Evolutionary conservation across 2,888 invertebrate genomes (phyloP), one percentile per base, ranked within the genome.

Genomic region (Athetis lepigone): DNA sequence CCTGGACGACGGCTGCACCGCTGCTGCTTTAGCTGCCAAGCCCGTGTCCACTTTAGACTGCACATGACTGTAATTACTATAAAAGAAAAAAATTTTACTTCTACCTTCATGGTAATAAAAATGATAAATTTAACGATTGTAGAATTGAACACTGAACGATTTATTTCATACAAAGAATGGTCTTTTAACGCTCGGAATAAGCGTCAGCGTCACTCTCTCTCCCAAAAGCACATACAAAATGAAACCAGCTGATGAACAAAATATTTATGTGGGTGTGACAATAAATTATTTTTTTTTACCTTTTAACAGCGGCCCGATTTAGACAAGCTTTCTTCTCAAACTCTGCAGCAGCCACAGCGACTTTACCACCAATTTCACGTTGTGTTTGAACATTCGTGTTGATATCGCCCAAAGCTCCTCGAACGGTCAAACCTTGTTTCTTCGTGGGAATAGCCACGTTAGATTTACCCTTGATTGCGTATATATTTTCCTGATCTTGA

Each of bases 21-120:
- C 45, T n/a, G 72, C 51, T 25, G 69, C 72, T 62, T 88, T 92
- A 18, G 63, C 75, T 4, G 88, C 77, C 25, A 91, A 83, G 2
- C 95, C 93, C 1, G 95, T 93, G 70, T 95, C 92, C 42, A 95
- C 84, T 80, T 94, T 95, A 0, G 95, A 93, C 67, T 91, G 92
- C 4, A 95, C 93, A 91, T 95, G 94, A 55, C 87, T 91, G 68
- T 95, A 95, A 76, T 88, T 93, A 65, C 89, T 92, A 82, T 2
- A 85, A 86, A 11, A 40, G 55, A 39, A 51, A 49, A 27, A 52
- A 43, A 40, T 47, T 46, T 39, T 45, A 64, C 23, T 33, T 62
- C 59, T 78, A 80, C 78, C 75, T 65, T 27, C 78, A 68, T 16
- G 4, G 39, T 43, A 0, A 1, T 8, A 47, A 55, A 47, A 19